Evolutionary conservation across 2,797 vertebrate genomes (phyloP).

Genomic region (Denticeps clupeoides): DNA sequence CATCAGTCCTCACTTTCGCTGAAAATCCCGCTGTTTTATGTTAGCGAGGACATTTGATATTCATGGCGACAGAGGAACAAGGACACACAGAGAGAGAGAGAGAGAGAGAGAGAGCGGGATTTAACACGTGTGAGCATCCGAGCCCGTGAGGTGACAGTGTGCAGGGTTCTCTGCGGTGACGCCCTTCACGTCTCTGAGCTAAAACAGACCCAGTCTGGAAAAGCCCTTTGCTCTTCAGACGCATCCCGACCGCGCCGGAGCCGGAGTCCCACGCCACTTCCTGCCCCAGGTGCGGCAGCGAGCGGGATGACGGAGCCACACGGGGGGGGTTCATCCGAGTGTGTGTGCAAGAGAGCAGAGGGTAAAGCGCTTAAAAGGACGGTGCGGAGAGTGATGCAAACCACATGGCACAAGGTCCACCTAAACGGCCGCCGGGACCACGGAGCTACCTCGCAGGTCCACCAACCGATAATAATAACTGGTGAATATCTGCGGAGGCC

Average conservation of each 20-base stretch:
- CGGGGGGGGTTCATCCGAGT: conserved; percentile 17
- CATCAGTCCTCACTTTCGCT: too few species aligned
- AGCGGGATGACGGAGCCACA: conserved; percentile 14
- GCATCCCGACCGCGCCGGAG: conserved; percentile 7
- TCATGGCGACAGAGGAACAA: conserved; percentile 35
- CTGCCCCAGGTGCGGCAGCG: too few species aligned
- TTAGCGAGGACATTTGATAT: neutral
- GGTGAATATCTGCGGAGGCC: conserved; percentile 9
- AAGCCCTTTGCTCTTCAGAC: conserved; percentile 13
- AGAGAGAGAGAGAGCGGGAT: neutral
- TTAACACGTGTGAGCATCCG: neutral
- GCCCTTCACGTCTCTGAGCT: conserved; percentile 15
- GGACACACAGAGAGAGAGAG: neutral
- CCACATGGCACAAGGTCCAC: conserved; percentile 39
- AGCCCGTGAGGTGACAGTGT: conserved; percentile 10
- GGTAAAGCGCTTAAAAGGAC: conserved; percentile 45
- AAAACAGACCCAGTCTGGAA: conserved; percentile 20
- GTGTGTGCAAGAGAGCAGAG: conserved; percentile 29
- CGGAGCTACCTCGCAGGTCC: too few species aligned
- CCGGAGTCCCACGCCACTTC: too few species aligned
- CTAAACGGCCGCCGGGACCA: conserved; percentile 8
- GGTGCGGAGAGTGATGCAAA: conserved; percentile 48
- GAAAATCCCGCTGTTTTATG: too few species aligned
- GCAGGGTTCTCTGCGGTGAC: conserved; percentile 13
- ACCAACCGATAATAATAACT: conserved; percentile 12